Evolutionary conservation across 2,113 vertebrate species (phyloP).

Genomic region (Alectura lathami): DNA sequence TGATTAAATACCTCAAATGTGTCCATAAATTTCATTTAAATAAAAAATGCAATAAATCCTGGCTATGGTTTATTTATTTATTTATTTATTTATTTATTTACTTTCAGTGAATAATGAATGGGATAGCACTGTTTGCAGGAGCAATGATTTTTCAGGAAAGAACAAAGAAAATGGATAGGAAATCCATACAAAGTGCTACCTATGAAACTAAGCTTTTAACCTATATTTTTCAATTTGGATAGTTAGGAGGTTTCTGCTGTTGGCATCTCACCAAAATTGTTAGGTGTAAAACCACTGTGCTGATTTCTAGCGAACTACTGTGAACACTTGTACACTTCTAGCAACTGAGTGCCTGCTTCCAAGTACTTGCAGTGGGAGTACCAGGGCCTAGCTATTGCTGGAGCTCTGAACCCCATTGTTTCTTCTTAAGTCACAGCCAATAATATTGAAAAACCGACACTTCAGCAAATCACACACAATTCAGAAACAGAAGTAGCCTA

Average conservation of each 20-base stretch:
- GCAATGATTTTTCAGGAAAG: background rate
- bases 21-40: slow-evolving; percentile 41
- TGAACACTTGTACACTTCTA: background rate
- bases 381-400: background rate
- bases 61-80: background rate
- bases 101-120: background rate
- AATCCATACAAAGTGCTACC: background rate
- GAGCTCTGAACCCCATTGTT: background rate
- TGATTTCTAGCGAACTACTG: background rate
- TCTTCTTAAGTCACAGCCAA: background rate
- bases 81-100: background rate
- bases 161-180: background rate
- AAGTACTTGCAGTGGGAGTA: background rate
- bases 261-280: background rate
- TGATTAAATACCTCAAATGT: slow-evolving; percentile 34
- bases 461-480: background rate
- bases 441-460: background rate
- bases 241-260: background rate
- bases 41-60: background rate
- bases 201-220: background rate
- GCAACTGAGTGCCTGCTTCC: background rate
- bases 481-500: background rate
- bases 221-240: background rate
- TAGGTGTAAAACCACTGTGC: background rate
- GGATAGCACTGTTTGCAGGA: background rate